Evolutionary conservation across 2,113 vertebrate species (phyloP), one percentile per base, ranked within the genome.

Genomic region (Cyprichromis sp.): DNA sequence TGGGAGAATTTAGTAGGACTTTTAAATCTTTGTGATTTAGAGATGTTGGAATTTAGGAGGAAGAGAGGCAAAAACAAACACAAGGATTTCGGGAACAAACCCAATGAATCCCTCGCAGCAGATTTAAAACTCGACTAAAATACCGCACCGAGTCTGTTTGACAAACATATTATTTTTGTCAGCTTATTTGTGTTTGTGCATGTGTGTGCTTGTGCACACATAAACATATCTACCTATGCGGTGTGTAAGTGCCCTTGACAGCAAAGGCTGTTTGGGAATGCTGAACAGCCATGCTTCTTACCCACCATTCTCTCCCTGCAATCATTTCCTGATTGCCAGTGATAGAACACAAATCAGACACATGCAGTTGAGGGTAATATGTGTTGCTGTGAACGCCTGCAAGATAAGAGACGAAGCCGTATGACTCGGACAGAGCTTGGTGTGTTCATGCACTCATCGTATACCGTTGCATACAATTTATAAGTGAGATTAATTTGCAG

Each of bases 281-380:
- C 91, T 91, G 82, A 91, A 83, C 87, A 93, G 86, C 42, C 26
- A 84, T 42, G 84, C 92, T 92, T 92, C 88, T 92, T 91, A 79
- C 82, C 88, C 78, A 84, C 84, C 52, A 83, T 92, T 90, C 89
- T 93, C 89, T 92, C 85, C 84, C 88, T 90, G 92, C 89, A 89
- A 92, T 95, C 89, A 91, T 92, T 90, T 89, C 55, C 92, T 92
- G 93, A 93, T 95, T 88, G 91, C 88, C 89, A 79, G 84, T 86
- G 93, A 93, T 91, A 87, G 92, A 87, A 80, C 86, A 90, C 83
- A 82, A 89, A 89, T 91, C 84, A 83, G 71, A 87, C 86, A 73
- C 83, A 71, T 79, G 71, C 82, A 85, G 54, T 81, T 66, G 82
- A 66, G 36, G 36, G 19, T 66, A 78, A 83, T 73, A 3, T 31